Evolutionary conservation across 2,797 vertebrate species (phyloP), one percentile per base, ranked within the genome.

Genomic region (Ptychobarbus kaznakovi): DNA sequence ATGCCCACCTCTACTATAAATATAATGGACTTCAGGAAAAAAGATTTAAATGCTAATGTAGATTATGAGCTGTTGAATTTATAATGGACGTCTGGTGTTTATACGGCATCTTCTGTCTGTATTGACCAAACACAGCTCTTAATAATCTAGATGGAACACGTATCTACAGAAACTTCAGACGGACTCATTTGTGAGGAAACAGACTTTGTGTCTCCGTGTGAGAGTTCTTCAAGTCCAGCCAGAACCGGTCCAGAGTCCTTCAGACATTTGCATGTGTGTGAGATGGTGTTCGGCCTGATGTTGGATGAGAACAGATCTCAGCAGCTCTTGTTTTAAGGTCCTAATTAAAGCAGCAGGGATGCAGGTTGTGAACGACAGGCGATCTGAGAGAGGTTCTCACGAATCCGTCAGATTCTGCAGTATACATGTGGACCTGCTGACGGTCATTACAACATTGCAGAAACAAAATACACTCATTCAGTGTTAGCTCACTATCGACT

Each of bases 291-390:
- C 0, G 46, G 46, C n/a, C n/a, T 44, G 38, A 61, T 35, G 81
- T 32, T 56, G 51, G 51, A 58, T 58, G 51, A 40, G 74, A 40
- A n/a, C 51, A 3, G 32, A 58, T 58, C 20, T 77, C 38, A 69
- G 65, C 46, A 25, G 32, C 46, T 40, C 10, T 15, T 46, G 81
- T 35, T 73, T 73, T 73, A 73, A 61, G 53, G 11, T 46, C 51
- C 25, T 82, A 63, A 73, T 82, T 82, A 73, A 82, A 44, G 38
- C 81, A 63, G 69, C 40, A 32, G 80, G 69, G 69, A 61, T 61
- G 25, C 2, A 8, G 35, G 32, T 72, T 63, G n/a, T 35, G 22
- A 82, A 73, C 2, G 51, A 15, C 69, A 44, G 32, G 22, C 16
- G 35, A 81, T 22, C 9, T 28, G 38, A 72, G 80, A 72, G 51